These are phyloP conservation scores for Myathropa florea DNA, from an alignment of 2,888 invertebrate species.

Conservation along the genomic window DNA sequence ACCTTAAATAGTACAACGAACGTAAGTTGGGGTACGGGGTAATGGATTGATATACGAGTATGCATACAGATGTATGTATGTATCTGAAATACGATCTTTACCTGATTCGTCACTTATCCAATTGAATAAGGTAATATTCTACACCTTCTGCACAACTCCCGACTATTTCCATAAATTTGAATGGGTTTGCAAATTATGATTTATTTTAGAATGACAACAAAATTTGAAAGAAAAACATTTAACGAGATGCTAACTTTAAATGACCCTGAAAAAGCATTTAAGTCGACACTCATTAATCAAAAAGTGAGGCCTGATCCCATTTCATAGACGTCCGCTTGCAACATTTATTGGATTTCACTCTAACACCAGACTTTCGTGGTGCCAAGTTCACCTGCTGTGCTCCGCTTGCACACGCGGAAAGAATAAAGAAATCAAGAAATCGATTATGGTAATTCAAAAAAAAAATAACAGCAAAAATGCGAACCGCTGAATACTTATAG, in stretches of 20 bases:
- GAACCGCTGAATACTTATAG: background rate
- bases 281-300: background rate
- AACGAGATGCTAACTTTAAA: too few relatives aligned
- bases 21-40: too few relatives aligned
- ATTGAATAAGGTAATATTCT: too few relatives aligned
- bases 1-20: background rate
- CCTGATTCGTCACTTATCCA: too few relatives aligned
- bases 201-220: too few relatives aligned
- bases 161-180: too few relatives aligned
- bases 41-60: too few relatives aligned
- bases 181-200: too few relatives aligned
- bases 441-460: background rate
- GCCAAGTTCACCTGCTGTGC: background rate
- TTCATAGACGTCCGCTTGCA: background rate
- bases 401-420: background rate
- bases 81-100: too few relatives aligned
- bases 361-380: background rate
- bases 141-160: too few relatives aligned
- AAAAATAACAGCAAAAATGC: background rate
- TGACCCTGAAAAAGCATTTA: background rate
- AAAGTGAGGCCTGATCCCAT: background rate
- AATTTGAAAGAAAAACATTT: too few relatives aligned
- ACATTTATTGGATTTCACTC: background rate
- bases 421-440: background rate
- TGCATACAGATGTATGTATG: too few relatives aligned